These are phyloP conservation scores for Encarsia formosa DNA, from an alignment of 2,888 invertebrate species.

Conservation along the genomic window DNA sequence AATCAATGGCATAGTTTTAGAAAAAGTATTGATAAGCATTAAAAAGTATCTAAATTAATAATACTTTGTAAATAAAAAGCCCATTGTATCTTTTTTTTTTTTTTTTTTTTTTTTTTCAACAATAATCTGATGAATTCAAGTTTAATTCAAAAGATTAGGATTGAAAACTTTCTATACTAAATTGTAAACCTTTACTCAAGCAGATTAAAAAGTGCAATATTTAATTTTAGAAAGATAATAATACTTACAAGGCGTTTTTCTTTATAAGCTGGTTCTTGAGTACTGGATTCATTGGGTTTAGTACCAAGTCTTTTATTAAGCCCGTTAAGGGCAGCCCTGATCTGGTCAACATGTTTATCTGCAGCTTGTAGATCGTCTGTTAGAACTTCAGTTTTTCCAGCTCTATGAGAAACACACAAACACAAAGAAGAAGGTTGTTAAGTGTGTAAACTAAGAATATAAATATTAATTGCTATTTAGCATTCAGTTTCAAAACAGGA, in stretches of 20 bases:
- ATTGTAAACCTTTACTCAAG: no score
- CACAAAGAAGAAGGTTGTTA: background rate
- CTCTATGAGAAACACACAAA: slow-evolving; percentile 55
- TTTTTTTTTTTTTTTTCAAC: no score
- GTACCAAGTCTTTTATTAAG: slow-evolving; percentile 59
- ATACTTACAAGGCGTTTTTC: slow-evolving; percentile 63
- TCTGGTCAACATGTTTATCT: slow-evolving; percentile 76
- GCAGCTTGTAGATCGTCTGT: slow-evolving; percentile 79
- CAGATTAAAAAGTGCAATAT: background rate
- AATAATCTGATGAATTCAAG: no score
- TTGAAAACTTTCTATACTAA: no score
- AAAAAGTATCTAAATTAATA: no score
- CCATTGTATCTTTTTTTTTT: no score
- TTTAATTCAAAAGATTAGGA: no score
- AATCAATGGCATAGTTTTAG: no score
- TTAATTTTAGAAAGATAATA: background rate
- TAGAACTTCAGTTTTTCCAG: slow-evolving; percentile 78
- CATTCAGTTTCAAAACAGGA: slow-evolving; percentile 12
- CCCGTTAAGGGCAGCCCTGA: slow-evolving; percentile 65
- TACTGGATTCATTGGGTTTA: slow-evolving; percentile 50
- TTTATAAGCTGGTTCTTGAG: slow-evolving; percentile 62
- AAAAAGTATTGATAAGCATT: no score
- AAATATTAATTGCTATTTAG: slow-evolving; percentile 18
- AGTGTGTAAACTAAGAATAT: background rate
- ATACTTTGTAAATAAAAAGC: no score